Base-by-base conservation (phyloP, 1,140 invertebrate genomes). In the Colletes gigas region DNA sequence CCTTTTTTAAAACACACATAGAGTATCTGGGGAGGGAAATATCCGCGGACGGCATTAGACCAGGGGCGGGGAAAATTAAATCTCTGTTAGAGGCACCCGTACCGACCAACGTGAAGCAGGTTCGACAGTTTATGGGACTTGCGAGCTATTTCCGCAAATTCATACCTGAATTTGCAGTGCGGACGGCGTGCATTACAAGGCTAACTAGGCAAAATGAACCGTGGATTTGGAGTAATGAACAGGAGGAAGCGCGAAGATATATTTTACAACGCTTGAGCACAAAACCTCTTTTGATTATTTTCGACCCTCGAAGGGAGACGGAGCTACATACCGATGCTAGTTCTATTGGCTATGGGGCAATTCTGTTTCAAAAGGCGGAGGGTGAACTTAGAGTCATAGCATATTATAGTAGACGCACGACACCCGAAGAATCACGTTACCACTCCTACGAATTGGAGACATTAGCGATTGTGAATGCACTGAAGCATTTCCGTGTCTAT, bases 401-500 rank as follows among this genome's bases (percentile, higher is more conserved):
- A n/a, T 50, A 44, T 63, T 59, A 19, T 4, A 59, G 55, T 59
- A 10, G 55, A 8, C 55, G 55, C 5, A 59, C 55, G 6, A 59
- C 55, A 3, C 10, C 5, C 55, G 55, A 59, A 9, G 55, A 59
- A 9, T 59, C 55, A 9, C 55, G 54, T 0, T 70, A 57, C 10
- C 68, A 70, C 21, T 70, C 54, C 4, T 70, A 67, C 52, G 67
- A 83, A 73, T 54, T 88, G 12, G 85, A 90, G 66, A 59, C 83
- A 17, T 21, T 90, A 44, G 88, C 86, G 0, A 75, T 87, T 7
- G 78, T 63, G 19, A 52, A 74, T 47, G 60, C 75, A 0, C 14
- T 47, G 76, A 4, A 39, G 21, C 21, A 75, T 4, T 92, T 93
- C 81, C 77, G 71, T 10, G 83, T 88, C 39, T 92, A 91, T 80